Evolutionary conservation across 2,113 vertebrate species (phyloP).

Genomic region (Neomonachus schauinslandi): DNA sequence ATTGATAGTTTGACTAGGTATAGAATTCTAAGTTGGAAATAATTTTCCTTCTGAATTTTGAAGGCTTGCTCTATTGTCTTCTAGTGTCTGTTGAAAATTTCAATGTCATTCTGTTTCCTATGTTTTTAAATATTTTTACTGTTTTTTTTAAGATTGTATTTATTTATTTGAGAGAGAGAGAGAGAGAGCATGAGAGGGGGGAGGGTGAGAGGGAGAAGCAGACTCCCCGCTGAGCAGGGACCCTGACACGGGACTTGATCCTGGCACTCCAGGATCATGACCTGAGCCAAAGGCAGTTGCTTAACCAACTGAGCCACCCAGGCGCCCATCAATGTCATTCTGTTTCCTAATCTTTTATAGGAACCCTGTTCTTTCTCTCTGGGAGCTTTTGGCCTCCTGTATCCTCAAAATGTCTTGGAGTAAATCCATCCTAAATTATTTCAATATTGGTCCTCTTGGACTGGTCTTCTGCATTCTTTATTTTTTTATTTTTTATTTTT

Average conservation of each 20-base stretch:
- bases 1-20: not conserved
- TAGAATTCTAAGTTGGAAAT: constrained; percentile 7
- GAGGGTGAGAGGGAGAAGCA: no score
- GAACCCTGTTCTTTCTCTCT: not conserved
- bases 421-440: not conserved
- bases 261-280: no score
- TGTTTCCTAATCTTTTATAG: not conserved
- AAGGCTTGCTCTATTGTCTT: not conserved
- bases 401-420: not conserved
- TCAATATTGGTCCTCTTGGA: not conserved
- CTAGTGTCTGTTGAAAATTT: constrained; percentile 11
- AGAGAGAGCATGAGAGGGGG: no score
- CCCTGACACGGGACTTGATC: no score
- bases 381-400: not conserved
- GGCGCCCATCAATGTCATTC: not conserved
- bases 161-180: no score
- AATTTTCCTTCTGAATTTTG: constrained; percentile 44
- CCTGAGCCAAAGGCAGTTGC: no score
- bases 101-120: not conserved
- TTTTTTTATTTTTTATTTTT: not conserved
- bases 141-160: no score
- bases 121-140: no score
- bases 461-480: not conserved
- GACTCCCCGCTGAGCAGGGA: no score
- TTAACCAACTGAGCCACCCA: no score